phyloP scores from a whole-genome alignment of 2,888 invertebrate genomes.

The Koerneria pararmatus region DNA sequence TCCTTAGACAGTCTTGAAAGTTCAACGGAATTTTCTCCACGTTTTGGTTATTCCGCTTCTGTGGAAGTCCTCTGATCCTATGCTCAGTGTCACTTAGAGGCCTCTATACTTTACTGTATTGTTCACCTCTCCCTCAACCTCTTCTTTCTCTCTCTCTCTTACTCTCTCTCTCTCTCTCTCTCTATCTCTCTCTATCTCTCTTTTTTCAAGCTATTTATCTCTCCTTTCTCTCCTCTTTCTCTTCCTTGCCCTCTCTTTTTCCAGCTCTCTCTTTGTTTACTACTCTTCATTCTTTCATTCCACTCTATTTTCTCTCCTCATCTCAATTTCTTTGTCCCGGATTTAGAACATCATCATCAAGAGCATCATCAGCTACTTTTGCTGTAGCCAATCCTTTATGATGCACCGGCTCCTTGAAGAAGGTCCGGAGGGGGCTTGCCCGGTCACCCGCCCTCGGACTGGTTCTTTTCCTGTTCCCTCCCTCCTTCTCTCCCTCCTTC shows the following conservation, averaged over 20 bases:
- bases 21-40: too few species aligned
- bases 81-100: too few species aligned
- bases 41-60: too few species aligned
- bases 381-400: not conserved
- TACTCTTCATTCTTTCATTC: not conserved
- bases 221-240: conserved; percentile 2
- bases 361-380: not conserved
- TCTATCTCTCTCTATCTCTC: not conserved
- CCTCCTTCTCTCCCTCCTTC: not conserved
- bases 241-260: conserved; percentile 13
- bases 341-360: not conserved
- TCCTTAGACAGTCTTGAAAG: too few species aligned
- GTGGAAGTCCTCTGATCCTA: too few species aligned
- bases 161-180: not conserved
- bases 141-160: conserved; percentile 8
- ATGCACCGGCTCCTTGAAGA: conserved; percentile 18
- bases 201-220: not conserved
- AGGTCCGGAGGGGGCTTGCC: too few species aligned
- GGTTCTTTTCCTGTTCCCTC: conserved; percentile 15
- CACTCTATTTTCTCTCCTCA: not conserved
- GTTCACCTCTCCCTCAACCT: not conserved
- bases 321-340: not conserved
- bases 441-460: conserved; percentile 15
- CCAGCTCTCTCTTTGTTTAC: not conserved
- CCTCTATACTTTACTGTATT: not conserved